These are phyloP conservation scores for Neodiprion virginianus DNA, from an alignment of 1,140 invertebrate genomes.

Conservation along the genomic window DNA sequence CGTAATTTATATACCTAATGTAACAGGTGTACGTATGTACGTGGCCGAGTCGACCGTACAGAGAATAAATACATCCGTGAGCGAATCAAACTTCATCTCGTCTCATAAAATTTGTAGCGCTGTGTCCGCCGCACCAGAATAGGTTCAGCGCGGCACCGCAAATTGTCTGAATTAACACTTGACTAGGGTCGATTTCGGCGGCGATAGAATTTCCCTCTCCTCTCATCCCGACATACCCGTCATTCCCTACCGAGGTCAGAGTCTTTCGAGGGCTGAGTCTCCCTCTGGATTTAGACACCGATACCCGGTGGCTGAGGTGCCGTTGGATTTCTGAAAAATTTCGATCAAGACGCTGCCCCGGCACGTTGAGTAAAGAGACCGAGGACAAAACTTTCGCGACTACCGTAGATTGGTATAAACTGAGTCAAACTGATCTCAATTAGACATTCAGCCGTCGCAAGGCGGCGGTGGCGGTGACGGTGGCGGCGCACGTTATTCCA, in stretches of 20 bases:
- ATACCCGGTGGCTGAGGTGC: neutral
- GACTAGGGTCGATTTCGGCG: slow-evolving; percentile 46
- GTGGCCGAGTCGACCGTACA: neutral
- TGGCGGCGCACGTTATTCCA: no score
- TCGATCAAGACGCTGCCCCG: neutral
- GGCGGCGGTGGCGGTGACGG: slow-evolving; percentile 16
- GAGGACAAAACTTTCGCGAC: slow-evolving; percentile 41
- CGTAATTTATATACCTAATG: no score
- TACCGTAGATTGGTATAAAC: slow-evolving; percentile 44
- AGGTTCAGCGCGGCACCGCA: slow-evolving; percentile 40
- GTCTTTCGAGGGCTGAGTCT: slow-evolving; percentile 8
- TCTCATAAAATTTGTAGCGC: slow-evolving; percentile 1
- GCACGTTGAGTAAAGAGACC: neutral
- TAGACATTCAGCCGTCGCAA: slow-evolving; percentile 35
- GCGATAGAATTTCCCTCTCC: slow-evolving; percentile 32
- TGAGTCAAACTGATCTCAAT: slow-evolving; percentile 50
- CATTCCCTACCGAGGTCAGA: slow-evolving; percentile 24
- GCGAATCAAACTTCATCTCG: neutral
- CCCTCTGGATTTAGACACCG: neutral
- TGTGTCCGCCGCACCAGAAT: slow-evolving; percentile 3
- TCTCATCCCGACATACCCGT: slow-evolving; percentile 22
- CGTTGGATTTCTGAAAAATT: neutral
- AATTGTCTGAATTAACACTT: slow-evolving; percentile 56
- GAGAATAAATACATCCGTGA: neutral
- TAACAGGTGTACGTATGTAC: no score